Conservation (phyloP, 53 echinoderm and acorn worm species). For the Stichopus horrens region DNA sequence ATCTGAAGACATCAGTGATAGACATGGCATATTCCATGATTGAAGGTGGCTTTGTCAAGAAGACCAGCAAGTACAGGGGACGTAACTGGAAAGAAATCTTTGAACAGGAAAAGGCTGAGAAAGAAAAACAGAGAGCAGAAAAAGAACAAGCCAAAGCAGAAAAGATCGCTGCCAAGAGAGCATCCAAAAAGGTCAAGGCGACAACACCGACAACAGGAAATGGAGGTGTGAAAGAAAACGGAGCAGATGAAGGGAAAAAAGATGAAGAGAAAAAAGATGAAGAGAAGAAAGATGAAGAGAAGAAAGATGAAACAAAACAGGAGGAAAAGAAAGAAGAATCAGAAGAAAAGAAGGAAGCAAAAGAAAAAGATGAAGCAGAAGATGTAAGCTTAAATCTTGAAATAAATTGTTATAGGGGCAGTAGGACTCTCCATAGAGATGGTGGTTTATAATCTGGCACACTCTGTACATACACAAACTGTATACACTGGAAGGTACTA, state of each 20-base stretch:
- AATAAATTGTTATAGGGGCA: too few species aligned
- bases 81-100: slow-evolving; percentile 55
- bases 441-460: too few species aligned
- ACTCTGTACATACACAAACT: too few species aligned
- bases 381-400: neutral
- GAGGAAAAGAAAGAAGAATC: slow-evolving; percentile 3
- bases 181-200: slow-evolving; percentile 8
- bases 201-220: slow-evolving; percentile 27
- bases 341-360: slow-evolving; percentile 18
- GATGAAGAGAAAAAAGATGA: slow-evolving; percentile 49
- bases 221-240: slow-evolving; percentile 45
- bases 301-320: neutral
- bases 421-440: too few species aligned
- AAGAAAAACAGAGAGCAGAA: slow-evolving; percentile 40
- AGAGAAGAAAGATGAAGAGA: slow-evolving; percentile 52
- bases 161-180: slow-evolving; percentile 46
- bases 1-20: slow-evolving; percentile 76
- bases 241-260: slow-evolving; percentile 42
- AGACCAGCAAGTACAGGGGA: slow-evolving; percentile 77
- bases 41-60: slow-evolving; percentile 84
- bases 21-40: slow-evolving; percentile 94
- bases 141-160: slow-evolving; percentile 52
- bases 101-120: slow-evolving; percentile 25
- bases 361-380: slow-evolving; percentile 46
- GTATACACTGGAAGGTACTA: too few species aligned